These are phyloP conservation scores for Crax fasciolata DNA, from an alignment of 2,797 vertebrate species.

Conservation along the genomic window DNA sequence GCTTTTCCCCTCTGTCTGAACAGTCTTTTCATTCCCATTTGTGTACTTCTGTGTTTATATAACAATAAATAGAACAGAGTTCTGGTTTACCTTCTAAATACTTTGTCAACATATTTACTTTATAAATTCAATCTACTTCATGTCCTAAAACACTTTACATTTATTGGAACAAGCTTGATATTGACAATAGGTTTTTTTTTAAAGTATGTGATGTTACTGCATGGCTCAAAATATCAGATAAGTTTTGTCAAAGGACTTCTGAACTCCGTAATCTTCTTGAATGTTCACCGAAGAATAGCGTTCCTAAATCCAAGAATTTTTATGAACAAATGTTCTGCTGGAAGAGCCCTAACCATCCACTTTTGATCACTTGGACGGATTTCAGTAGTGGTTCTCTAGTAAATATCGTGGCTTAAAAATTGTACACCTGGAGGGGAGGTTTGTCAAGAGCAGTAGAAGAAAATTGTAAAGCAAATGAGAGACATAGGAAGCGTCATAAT, in stretches of 20 bases:
- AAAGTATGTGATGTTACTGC: neutral
- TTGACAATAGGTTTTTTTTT: neutral
- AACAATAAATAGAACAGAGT: neutral
- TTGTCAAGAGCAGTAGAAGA: neutral
- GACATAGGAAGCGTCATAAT: neutral
- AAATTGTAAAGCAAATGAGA: neutral
- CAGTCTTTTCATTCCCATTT: neutral
- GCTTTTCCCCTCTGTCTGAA: neutral
- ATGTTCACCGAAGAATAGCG: neutral
- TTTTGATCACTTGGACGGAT: neutral
- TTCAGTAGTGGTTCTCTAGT: neutral
- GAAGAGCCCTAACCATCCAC: neutral
- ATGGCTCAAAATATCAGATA: neutral
- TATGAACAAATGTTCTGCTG: neutral
- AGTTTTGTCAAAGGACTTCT: neutral
- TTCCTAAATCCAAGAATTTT: neutral
- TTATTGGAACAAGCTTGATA: neutral
- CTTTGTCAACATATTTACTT: neutral
- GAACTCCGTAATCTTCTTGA: neutral
- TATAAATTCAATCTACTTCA: neutral
- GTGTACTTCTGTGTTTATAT: neutral
- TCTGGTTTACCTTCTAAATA: neutral
- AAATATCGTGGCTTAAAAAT: neutral
- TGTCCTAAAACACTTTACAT: neutral
- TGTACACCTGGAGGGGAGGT: neutral